Evolutionary conservation across 2,888 invertebrate species (phyloP), one percentile per base, ranked within the genome.

Genomic region (Folsomia candida): DNA sequence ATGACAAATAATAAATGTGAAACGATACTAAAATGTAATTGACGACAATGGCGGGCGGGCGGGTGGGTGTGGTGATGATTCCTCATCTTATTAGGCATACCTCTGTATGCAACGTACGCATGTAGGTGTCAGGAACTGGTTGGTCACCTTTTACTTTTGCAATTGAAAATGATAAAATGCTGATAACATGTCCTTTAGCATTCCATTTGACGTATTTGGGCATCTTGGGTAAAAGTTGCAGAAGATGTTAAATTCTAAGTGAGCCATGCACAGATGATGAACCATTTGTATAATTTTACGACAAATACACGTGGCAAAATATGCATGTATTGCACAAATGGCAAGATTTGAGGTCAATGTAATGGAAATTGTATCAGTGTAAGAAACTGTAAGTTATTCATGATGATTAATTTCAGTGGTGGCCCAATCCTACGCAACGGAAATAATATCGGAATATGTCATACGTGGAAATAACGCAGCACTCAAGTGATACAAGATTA

Each of bases 391-490:
- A 11, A 11, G 9, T 47, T 11, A 47, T 47, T n/a, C n/a, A n/a
- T n/a, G n/a, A n/a, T n/a, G n/a, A n/a, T 37, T 78, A 64, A 80
- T 83, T 84, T 75, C 85, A 90, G 90, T 90, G 81, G 90, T 90
- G 63, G 88, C 89, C 83, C 90, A 90, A 83, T 87, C 86, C 81
- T 90, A 89, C 83, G 88, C 88, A 81, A 88, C 90, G 61, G 90
- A 90, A 84, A 89, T 89, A 80, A 84, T 89, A 81, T 89, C 89
- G 79, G 90, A 90, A 82, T 90, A 90, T 83, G 90, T 90, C 65
- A 90, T 90, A 79, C 85, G 88, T 69, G 90, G 90, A 73, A 90
- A 90, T 84, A 87, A 89, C 60, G 90, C 89, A 0, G 87, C 90
- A 65, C 83, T 90, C n/a, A n/a, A n/a, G n/a, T n/a, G n/a, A n/a